Base-by-base conservation (phyloP, 2,888 invertebrate genomes). In the Cryptocephalus moraei region DNA sequence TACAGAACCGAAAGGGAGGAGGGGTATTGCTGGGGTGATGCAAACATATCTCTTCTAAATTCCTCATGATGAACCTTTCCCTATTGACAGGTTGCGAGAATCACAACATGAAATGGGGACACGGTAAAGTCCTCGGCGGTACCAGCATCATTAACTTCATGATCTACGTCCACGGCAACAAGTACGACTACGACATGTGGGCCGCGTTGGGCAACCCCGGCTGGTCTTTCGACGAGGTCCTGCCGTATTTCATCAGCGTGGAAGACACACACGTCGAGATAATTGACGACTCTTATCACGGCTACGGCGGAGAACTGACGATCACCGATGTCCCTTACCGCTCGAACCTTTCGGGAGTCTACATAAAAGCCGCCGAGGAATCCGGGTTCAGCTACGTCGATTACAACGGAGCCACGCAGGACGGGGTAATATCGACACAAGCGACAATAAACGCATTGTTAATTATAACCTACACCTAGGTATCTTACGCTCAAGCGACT, bases 61-160 rank as follows among this genome's bases (percentile, higher is more conserved):
- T 22, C 2, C 2, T 22, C 3, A 2, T 22, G 22, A 22, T 22
- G 22, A 22, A 2, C 22, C 3, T 4, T 22, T 22, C 6, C 22
- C 22, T 6, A 2, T 22, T 22, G 22, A 22, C 22, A 22, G 22
- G 22, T 4, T 22, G 22, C 22, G 6, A 4, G 3, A 6, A 22
- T 22, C 22, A 22, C 2, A 22, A 2, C 3, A 22, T 22, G 22
- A 6, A 22, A 22, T 22, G 22, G 22, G 3, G 32, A 9, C 47
- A 48, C 31, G 51, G 51, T 2, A 49, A 47, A 9, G 49, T 39
- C 4, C 39, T 52, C 10, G 51, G 84, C 11, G 93, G 93, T 0
- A 83, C 83, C 9, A 89, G 89, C 61, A 84, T 84, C 1, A 71
- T 92, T 2, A 93, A 93, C 65, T 91, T 90, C 12, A 92, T 94